Evolutionary conservation across 2,113 vertebrate genomes (phyloP).

Genomic region (Dryoscopus gambensis): DNA sequence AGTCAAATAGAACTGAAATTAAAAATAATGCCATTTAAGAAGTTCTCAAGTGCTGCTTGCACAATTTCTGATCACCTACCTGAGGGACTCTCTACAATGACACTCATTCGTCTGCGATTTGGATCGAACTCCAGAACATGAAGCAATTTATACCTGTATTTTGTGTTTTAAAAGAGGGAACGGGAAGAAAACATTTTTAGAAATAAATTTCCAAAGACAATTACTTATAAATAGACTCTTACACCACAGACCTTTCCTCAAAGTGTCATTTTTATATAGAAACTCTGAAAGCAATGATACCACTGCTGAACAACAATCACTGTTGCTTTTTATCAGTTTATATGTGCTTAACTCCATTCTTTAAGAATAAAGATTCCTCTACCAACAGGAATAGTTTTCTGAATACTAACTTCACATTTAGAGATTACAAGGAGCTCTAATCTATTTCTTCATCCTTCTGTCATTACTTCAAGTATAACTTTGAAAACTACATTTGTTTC

Average conservation of each 20-base stretch:
- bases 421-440: neutral
- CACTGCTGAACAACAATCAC: neutral
- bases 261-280: neutral
- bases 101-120: constrained; percentile 93
- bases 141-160: constrained; percentile 88
- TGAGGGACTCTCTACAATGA: constrained; percentile 88
- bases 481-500: neutral
- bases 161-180: neutral
- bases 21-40: neutral
- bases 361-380: neutral
- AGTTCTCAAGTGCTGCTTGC: neutral
- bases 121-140: constrained; percentile 95
- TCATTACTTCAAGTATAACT: neutral
- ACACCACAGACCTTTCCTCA: neutral
- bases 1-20: neutral
- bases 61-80: constrained; percentile 69
- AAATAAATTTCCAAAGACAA: neutral
- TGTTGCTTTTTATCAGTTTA: neutral
- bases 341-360: neutral
- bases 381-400: neutral
- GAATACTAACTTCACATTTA: neutral
- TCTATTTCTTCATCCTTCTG: neutral
- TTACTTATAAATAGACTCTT: neutral
- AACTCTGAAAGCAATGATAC: neutral
- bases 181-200: neutral